Evolutionary conservation across 1,140 invertebrate species (phyloP), one percentile per base, ranked within the genome.

Genomic region (Drosophila biarmipes): DNA sequence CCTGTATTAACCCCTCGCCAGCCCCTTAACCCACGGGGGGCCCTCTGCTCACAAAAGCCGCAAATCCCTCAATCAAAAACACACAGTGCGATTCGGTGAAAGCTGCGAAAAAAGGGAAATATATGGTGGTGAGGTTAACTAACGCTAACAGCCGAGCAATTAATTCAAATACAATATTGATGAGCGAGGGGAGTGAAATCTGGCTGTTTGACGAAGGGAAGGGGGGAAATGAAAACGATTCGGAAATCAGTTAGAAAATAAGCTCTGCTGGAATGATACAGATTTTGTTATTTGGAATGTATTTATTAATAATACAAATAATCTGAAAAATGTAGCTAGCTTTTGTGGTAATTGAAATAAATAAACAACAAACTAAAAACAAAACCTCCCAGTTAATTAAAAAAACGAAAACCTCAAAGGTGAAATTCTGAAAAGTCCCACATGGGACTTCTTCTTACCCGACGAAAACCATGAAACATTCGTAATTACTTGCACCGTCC

Each of bases 41-140:
- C n/a, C 57, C 17, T 27, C 62, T 19, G 12, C 38, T 45, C 51
- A 35, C 59, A 63, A 45, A 54, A 45, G 8, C 59, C 63, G 19
- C 66, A 69, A 69, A 48, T 56, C 66, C 63, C 63, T 10, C 66
- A 69, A 56, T 69, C 63, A 69, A 69, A 69, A 38, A 40, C 62
- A 54, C 61, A 52, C 45, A 42, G 12, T 14, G 46, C 48, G 37
- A 34, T 21, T 37, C 40, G 40, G 48, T 46, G 63, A 69, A 69
- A 68, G 66, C 61, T 14, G 42, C 21, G n/a, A 62, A 45, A 49
- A 29, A 38, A 31, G 27, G 58, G 11, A 8, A 48, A 38, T 24
- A 34, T 31, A 29, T 34, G 19, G 31, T n/a, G 19, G 38, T 21
- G 46, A 21, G 24, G 48, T 37, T 67, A 67, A 24, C 64, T 46